phyloP scores from a whole-genome alignment of 2,113 vertebrate species.

The Scytalopus superciliaris region DNA sequence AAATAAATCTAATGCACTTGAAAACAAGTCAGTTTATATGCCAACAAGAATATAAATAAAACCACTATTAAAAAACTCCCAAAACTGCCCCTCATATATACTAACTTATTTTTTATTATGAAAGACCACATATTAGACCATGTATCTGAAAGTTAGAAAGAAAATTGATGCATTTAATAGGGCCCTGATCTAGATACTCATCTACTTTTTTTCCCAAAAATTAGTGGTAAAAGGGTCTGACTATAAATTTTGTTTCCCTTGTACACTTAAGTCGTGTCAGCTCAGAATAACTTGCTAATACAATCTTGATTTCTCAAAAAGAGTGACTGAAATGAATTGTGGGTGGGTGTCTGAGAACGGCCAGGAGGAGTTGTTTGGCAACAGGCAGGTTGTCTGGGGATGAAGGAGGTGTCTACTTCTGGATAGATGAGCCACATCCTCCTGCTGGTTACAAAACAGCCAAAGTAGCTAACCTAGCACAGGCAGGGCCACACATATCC shows the following conservation, averaged over 20 bases:
- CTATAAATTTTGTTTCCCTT: background rate
- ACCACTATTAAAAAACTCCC: background rate
- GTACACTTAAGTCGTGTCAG: background rate
- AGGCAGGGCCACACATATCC: background rate
- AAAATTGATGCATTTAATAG: accelerated
- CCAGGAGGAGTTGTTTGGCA: background rate
- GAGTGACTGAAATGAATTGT: background rate
- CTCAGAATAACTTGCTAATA: background rate
- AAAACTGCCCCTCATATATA: background rate
- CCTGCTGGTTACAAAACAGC: background rate
- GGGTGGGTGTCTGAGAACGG: background rate
- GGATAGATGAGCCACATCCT: background rate
- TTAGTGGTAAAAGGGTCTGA: background rate
- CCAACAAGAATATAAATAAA: background rate
- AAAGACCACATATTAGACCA: background rate
- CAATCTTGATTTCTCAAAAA: background rate
- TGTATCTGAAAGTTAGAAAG: background rate
- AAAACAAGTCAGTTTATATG: background rate
- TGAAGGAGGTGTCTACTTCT: accelerated
- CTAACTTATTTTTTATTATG: background rate
- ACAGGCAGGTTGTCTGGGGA: background rate
- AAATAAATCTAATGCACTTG: background rate
- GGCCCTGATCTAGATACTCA: background rate
- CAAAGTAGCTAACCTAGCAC: background rate
- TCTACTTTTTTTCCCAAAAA: background rate